Base-by-base conservation (phyloP, 35 echinoderm and acorn worm genomes). In the Eucidaris tribuloides region DNA sequence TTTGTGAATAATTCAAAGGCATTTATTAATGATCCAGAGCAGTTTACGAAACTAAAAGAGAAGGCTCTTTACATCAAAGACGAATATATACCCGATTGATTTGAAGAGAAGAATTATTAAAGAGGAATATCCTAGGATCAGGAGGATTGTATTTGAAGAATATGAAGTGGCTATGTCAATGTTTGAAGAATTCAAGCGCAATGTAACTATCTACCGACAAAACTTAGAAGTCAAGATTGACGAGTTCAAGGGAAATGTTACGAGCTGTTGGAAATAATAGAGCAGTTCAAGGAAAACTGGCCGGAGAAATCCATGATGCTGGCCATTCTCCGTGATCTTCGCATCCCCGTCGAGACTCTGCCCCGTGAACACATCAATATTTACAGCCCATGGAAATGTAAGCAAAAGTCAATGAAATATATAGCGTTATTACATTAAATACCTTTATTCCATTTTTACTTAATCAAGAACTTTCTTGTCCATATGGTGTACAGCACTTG, bases 171-270 rank as follows among this genome's bases (percentile, higher is more conserved):
- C 74, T 17, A 88, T 52, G 62, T 42, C 27, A 31, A 31, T 58
- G 71, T 30, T 84, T 1, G 72, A 71, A 23, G 43, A 89, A 42
- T 58, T 92, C 76, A 64, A 71, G 19, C 34, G 20, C 3, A 90
- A 90, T 65, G 71, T 64, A 4, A 84, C 88, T 78, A 4, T 41
- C 34, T 30, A 64, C 56, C 14, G 24, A 31, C 36, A 83, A 14
- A 45, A 83, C 32, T 35, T 65, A 24, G 31, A 27, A 38, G 39
- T 38, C 33, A 62, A 40, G 7, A 33, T 59, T 35, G 58, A 83
- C 14, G 13, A 32, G 56, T n/a, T 46, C 20, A 83, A 65, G 80
- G 38, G 58, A 65, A 83, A 24, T 83, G 58, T 31, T 31, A 4
- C 19, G 41, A 42, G n/a, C 24, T 83, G 18, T 40, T 63, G 11